Base-by-base conservation (phyloP, 2,797 vertebrate species). In the Fratercula arctica region DNA sequence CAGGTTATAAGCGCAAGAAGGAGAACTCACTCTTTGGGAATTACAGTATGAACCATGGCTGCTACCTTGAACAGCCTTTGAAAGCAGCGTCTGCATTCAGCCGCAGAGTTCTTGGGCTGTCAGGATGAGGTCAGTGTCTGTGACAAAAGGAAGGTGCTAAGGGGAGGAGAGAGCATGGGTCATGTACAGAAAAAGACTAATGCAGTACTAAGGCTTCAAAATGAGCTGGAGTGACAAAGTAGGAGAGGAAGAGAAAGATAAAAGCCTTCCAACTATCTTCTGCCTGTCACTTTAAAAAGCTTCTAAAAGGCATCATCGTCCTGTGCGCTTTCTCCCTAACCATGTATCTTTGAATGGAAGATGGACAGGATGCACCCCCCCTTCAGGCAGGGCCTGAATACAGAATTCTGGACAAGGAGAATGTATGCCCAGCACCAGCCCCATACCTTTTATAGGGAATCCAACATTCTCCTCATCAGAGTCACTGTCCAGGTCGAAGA, bases 401-500 rank as follows among this genome's bases (percentile, higher is more conserved):
- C 14, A 33, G 41, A 60, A 48, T 31, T 53, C 11, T n/a, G 67
- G 19, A 12, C 35, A 37, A 31, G 57, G 20, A 75, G 13, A 18
- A 56, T 3, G 11, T 17, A 16, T 14, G 7, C 9, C 46, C 74
- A 72, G 82, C 41, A 60, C 43, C 68, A 67, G 39, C 29, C 41
- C 76, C 46, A 8, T 92, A 99, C 99, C 98, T 99, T 97, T 98
- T 39, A 98, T 60, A 88, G 97, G 95, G 53, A 98, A 94, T 35
- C 97, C 98, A 8, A 61, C 64, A 0, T 88, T 91, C 24, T 98
- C 98, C 20, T 98, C 98, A 0, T 99, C 99, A 1, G 98, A 98
- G n/a, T 98, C 98, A 24, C 98, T 99, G 94, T 99, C 98, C 59
- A 99, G 98, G 41, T 99, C 97, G 16, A 99, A 99, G 56, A 99